A percentile compares a stretch with the other conserved stretches of the same genome.
Conservation (phyloP, 2,888 invertebrate species). For the Hecatera dysodea region DNA sequence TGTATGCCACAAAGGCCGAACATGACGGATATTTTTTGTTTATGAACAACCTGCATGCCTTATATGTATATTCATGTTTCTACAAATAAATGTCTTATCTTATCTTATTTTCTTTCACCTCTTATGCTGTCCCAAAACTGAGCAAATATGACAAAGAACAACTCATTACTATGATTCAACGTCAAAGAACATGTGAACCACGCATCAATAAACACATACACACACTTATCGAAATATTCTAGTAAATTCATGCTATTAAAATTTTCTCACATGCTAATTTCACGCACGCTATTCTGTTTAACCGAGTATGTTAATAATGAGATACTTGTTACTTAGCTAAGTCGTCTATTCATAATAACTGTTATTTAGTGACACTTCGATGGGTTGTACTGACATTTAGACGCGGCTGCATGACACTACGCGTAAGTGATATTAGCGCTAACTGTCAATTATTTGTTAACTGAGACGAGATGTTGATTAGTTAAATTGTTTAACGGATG, state of each 20-base stretch:
- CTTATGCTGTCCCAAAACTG: background rate
- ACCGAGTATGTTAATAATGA: constrained; percentile 15
- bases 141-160: background rate
- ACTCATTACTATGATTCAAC: background rate
- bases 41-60: too few relatives aligned
- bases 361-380: constrained; percentile 33
- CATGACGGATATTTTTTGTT: too few relatives aligned
- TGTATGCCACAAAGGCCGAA: too few relatives aligned
- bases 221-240: constrained; percentile 30
- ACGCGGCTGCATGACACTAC: constrained; percentile 7
- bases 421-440: background rate
- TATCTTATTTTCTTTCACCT: background rate
- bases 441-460: background rate
- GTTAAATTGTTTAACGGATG: background rate
- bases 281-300: constrained; percentile 44
- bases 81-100: too few relatives aligned
- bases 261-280: constrained; percentile 52
- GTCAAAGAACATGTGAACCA: constrained; percentile 25
- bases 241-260: constrained; percentile 35
- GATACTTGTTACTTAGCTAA: constrained; percentile 1
- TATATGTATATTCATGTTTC: too few relatives aligned
- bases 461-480: background rate
- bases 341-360: constrained; percentile 31
- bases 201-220: constrained; percentile 12
- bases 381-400: background rate